Percentiles rank a stretch among this genome's conserved stretches.
Evolutionary conservation across 2,113 vertebrate species (phyloP).

Genomic region (Martes martes): DNA sequence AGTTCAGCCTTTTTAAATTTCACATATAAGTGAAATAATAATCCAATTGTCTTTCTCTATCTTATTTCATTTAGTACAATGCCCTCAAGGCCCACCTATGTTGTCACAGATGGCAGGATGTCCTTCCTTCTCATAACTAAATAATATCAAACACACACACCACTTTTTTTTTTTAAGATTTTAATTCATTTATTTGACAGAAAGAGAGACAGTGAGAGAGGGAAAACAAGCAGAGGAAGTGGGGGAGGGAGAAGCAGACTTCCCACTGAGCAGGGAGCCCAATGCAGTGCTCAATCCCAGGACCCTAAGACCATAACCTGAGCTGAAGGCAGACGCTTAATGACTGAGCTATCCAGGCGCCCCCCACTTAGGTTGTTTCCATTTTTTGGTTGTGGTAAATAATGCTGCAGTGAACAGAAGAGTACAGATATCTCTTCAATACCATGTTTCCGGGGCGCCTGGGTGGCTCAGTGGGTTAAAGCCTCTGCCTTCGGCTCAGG

Average conservation of each 20-base stretch:
- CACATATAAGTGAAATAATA: neutral
- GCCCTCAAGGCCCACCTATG: neutral
- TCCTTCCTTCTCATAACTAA: neutral
- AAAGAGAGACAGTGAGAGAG: too few relatives aligned
- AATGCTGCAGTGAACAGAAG: neutral
- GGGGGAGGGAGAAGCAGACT: too few relatives aligned
- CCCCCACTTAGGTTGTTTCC: neutral
- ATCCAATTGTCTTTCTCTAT: neutral
- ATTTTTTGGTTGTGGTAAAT: neutral
- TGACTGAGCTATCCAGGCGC: too few relatives aligned
- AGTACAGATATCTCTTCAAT: neutral
- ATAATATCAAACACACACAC: neutral
- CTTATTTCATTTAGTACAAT: neutral
- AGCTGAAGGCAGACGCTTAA: too few relatives aligned
- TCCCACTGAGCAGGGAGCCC: too few relatives aligned
- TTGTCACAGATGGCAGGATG: neutral
- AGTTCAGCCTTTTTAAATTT: neutral
- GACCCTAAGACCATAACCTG: too few relatives aligned
- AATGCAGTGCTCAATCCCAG: too few relatives aligned
- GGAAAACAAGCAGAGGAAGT: too few relatives aligned
- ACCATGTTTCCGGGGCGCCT: neutral
- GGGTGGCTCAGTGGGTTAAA: too few relatives aligned
- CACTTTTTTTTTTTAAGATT: neutral
- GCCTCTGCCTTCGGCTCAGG: too few relatives aligned
- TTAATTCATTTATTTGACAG: too few relatives aligned